phyloP scores from a whole-genome alignment of 2,797 vertebrate genomes.

The Silurus aristotelis region DNA sequence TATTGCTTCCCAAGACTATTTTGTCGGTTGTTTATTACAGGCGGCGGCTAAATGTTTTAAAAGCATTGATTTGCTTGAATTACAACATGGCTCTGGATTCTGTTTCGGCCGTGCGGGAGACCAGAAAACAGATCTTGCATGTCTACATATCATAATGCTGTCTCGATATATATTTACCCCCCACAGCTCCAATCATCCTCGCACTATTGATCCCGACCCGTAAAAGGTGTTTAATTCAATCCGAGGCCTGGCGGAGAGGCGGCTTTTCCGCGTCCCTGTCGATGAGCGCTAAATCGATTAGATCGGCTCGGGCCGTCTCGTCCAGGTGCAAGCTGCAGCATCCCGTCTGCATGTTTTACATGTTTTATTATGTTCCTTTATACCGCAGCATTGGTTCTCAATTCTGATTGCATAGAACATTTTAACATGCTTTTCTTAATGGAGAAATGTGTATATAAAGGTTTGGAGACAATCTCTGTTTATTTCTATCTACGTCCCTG shows the following conservation, averaged over 20 bases:
- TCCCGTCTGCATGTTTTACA: slow-evolving; percentile 8
- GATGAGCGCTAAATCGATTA: slow-evolving; percentile 96
- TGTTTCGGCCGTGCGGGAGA: slow-evolving; percentile 62
- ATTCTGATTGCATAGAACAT: neutral
- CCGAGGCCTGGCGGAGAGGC: slow-evolving; percentile 93
- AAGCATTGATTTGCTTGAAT: slow-evolving; percentile 95
- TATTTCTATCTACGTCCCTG: too few relatives aligned
- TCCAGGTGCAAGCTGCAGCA: neutral
- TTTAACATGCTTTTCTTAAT: neutral
- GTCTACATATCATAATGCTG: slow-evolving; percentile 78
- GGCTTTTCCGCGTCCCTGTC: slow-evolving; percentile 92
- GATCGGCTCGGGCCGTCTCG: slow-evolving; percentile 64
- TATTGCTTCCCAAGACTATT: neutral
- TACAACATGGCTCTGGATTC: slow-evolving; percentile 80
- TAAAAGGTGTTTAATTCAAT: slow-evolving; percentile 99
- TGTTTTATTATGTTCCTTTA: neutral
- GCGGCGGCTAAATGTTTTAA: slow-evolving; percentile 89
- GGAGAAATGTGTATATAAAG: too few relatives aligned
- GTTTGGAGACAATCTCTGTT: too few relatives aligned
- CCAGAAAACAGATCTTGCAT: slow-evolving; percentile 84
- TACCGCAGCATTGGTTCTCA: neutral
- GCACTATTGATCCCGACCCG: slow-evolving; percentile 87
- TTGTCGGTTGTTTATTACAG: neutral
- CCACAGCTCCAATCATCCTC: slow-evolving; percentile 68
- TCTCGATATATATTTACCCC: slow-evolving; percentile 59